A percentile compares a stretch with the other conserved stretches of the same genome.
These are phyloP conservation scores for Gorsachius magnificus DNA, from an alignment of 2,797 vertebrate genomes.

Conservation along the genomic window DNA sequence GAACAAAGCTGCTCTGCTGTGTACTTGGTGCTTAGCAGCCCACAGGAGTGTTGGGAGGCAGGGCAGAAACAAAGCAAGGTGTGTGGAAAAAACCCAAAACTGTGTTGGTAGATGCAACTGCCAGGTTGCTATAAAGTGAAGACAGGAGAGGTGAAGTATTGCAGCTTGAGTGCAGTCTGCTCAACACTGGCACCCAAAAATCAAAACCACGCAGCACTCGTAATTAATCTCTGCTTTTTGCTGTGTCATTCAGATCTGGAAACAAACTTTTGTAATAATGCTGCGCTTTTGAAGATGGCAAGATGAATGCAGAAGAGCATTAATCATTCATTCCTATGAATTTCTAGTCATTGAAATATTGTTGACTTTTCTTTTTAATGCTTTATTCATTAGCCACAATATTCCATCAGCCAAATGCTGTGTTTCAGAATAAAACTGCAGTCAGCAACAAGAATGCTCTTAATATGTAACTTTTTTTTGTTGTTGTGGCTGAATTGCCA, in stretches of 20 bases:
- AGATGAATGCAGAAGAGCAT: constrained; percentile 34
- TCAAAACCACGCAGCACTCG: not conserved
- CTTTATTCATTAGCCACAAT: constrained; percentile 55
- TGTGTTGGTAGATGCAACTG: not conserved
- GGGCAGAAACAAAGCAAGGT: not conserved
- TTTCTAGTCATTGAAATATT: constrained; percentile 34
- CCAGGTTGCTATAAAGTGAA: not conserved
- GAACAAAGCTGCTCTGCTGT: not conserved
- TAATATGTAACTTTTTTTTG: not conserved
- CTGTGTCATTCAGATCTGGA: constrained; percentile 16
- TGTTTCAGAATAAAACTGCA: constrained; percentile 21
- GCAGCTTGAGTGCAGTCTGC: not conserved
- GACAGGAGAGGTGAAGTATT: not conserved
- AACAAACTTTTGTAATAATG: constrained; percentile 21
- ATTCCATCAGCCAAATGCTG: constrained; percentile 36
- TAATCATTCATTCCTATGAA: constrained; percentile 23
- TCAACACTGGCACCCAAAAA: not conserved
- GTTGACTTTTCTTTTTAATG: constrained; percentile 42
- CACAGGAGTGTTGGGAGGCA: not conserved
- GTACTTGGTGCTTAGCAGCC: not conserved
- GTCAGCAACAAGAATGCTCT: not conserved
- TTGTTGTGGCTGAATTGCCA: not conserved
- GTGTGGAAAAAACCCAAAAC: not conserved
- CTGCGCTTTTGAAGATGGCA: not conserved
- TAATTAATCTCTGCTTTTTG: constrained; percentile 27